A percentile compares a stretch with the other conserved stretches of the same genome.
phyloP scores from a whole-genome alignment of 2,888 invertebrate species.

The Stegana nigrithorax region DNA sequence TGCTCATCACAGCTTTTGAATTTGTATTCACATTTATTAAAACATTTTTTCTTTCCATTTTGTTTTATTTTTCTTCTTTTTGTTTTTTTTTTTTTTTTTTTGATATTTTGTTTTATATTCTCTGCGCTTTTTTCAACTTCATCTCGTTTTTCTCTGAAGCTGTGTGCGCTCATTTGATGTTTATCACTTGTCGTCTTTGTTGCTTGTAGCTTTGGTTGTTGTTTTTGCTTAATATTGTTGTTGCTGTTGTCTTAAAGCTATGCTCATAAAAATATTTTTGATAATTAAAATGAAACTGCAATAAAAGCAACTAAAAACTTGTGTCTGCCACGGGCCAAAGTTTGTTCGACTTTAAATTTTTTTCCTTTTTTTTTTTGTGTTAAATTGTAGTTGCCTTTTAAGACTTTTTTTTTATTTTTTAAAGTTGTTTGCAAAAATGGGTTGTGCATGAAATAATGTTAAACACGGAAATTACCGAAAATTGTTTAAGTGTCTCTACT shows the following conservation, averaged over 20 bases:
- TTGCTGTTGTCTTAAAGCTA: slow-evolving; percentile 25
- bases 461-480: neutral
- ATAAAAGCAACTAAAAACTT: slow-evolving; percentile 46
- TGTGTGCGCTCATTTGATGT: slow-evolving; percentile 19
- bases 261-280: slow-evolving; percentile 53
- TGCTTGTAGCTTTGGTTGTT: slow-evolving; percentile 34
- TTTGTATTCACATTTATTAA: slow-evolving; percentile 15
- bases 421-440: neutral
- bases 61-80: slow-evolving; percentile 6
- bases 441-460: slow-evolving; percentile 9
- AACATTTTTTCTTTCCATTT: neutral
- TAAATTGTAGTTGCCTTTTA: slow-evolving; percentile 1
- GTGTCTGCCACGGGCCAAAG: slow-evolving; percentile 65
- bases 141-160: slow-evolving; percentile 17
- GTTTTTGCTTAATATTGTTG: slow-evolving; percentile 41
- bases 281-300: slow-evolving; percentile 59
- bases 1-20: slow-evolving; percentile 47
- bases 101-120: slow-evolving; percentile 41
- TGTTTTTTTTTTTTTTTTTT: slow-evolving; percentile 16
- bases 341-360: slow-evolving; percentile 30
- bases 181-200: slow-evolving; percentile 24
- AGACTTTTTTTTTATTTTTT: slow-evolving; percentile 10
- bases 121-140: slow-evolving; percentile 22
- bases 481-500: no score
- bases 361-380: slow-evolving; percentile 20